These are phyloP conservation scores for Ctenodactylus gundi DNA, from an alignment of 2,113 vertebrate species.

Conservation along the genomic window DNA sequence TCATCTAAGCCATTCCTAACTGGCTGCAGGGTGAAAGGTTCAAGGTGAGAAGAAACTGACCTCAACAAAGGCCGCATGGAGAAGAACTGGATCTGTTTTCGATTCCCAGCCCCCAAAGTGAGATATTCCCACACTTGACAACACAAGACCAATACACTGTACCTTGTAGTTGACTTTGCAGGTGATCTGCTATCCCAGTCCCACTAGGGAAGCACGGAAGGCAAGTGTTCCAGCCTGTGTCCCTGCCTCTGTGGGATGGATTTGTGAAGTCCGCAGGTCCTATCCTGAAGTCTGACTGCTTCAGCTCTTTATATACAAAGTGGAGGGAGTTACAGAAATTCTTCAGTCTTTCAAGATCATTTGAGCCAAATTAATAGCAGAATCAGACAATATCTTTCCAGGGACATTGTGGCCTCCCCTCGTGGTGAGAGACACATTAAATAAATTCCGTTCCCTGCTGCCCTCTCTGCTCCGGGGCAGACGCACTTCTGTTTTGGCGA, in stretches of 20 bases:
- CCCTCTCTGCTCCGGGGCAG: background rate
- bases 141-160: conserved; percentile 46
- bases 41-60: background rate
- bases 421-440: conserved; percentile 76
- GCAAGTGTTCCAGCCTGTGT: conserved; percentile 11
- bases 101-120: background rate
- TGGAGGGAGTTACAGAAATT: conserved; percentile 81
- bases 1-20: background rate
- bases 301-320: conserved; percentile 82
- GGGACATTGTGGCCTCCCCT: conserved; percentile 82
- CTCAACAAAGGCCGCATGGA: background rate
- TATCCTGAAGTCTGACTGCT: conserved; percentile 78
- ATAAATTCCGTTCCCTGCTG: conserved; percentile 70
- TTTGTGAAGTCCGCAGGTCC: conserved; percentile 45
- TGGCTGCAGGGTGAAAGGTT: background rate
- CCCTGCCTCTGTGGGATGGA: conserved; percentile 61
- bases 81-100: background rate
- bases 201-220: background rate
- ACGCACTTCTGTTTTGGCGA: conserved; percentile 82
- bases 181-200: conserved; percentile 47
- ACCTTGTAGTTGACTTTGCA: conserved; percentile 79
- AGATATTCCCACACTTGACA: conserved; percentile 45
- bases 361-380: conserved; percentile 78
- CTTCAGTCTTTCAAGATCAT: conserved; percentile 82
- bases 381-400: conserved; percentile 82